Conservation (phyloP, 53 echinoderm and acorn worm species). For the Crossaster papposus region DNA sequence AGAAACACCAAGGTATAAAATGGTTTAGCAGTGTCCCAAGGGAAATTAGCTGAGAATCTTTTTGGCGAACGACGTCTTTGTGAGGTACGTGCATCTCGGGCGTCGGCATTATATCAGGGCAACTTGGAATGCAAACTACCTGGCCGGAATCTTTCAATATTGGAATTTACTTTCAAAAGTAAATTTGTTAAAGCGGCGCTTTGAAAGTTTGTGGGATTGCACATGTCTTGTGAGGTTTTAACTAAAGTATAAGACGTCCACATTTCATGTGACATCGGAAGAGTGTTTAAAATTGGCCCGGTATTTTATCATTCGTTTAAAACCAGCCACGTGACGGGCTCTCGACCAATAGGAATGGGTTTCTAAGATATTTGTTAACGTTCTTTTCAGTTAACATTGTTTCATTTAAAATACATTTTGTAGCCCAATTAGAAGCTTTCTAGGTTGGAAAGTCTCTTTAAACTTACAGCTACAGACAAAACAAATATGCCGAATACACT, state of each 20-base stretch:
- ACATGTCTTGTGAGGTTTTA: too few relatives aligned
- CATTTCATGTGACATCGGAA: too few relatives aligned
- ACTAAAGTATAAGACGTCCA: too few relatives aligned
- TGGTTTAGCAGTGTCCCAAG: neutral
- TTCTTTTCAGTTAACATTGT: neutral
- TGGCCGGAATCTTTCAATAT: neutral
- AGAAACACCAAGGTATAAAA: neutral
- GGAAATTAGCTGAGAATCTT: slow-evolving; percentile 8
- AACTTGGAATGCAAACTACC: neutral
- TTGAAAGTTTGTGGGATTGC: neutral
- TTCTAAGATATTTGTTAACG: too few relatives aligned
- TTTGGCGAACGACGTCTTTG: neutral
- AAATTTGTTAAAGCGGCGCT: neutral
- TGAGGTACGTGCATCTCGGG: neutral
- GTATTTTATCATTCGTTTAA: too few relatives aligned
- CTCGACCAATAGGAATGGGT: too few relatives aligned
- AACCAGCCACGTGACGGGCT: too few relatives aligned
- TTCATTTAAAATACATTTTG: too few relatives aligned
- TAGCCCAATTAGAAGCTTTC: neutral
- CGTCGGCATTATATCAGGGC: neutral
- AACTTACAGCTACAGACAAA: too few relatives aligned
- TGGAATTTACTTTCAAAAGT: neutral
- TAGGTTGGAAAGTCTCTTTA: too few relatives aligned
- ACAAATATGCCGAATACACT: too few relatives aligned
- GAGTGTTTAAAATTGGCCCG: too few relatives aligned